Evolutionary conservation across 2,888 invertebrate species (phyloP).

Genomic region (Conops quadrifasciatus): DNA sequence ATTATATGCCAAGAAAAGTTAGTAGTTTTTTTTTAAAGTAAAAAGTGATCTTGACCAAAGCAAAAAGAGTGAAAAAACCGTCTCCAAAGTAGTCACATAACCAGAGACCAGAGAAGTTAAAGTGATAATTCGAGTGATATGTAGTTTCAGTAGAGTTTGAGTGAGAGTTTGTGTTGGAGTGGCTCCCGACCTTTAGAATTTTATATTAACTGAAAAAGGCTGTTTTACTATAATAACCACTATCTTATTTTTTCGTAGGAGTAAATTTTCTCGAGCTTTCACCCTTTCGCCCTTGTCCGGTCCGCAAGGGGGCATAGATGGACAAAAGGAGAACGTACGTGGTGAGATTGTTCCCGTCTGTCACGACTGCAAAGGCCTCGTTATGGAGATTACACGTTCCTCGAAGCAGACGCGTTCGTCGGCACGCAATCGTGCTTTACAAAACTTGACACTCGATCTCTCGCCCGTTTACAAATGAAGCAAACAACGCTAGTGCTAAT

Average conservation of each 20-base stretch:
- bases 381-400: constrained; percentile 91
- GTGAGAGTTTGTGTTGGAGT: too few species aligned
- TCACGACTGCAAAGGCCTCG: constrained; percentile 93
- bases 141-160: too few species aligned
- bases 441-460: constrained; percentile 83
- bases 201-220: too few species aligned
- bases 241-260: constrained; percentile 62
- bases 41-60: too few species aligned
- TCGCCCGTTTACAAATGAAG: constrained; percentile 78
- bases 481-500: background rate
- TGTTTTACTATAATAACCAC: background rate
- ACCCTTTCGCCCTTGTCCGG: constrained; percentile 67
- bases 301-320: constrained; percentile 64
- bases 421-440: constrained; percentile 81
- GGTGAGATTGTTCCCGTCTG: constrained; percentile 90
- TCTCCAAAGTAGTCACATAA: too few species aligned
- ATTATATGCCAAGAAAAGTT: too few species aligned
- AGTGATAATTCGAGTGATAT: too few species aligned
- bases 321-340: constrained; percentile 72
- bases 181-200: too few species aligned
- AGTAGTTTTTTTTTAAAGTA: too few species aligned
- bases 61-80: too few species aligned
- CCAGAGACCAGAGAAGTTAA: too few species aligned
- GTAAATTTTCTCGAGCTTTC: constrained; percentile 72
- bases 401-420: constrained; percentile 80